Evolutionary conservation across 2,113 vertebrate genomes (phyloP), one percentile per base, ranked within the genome.

Genomic region (Accipiter cooperii): DNA sequence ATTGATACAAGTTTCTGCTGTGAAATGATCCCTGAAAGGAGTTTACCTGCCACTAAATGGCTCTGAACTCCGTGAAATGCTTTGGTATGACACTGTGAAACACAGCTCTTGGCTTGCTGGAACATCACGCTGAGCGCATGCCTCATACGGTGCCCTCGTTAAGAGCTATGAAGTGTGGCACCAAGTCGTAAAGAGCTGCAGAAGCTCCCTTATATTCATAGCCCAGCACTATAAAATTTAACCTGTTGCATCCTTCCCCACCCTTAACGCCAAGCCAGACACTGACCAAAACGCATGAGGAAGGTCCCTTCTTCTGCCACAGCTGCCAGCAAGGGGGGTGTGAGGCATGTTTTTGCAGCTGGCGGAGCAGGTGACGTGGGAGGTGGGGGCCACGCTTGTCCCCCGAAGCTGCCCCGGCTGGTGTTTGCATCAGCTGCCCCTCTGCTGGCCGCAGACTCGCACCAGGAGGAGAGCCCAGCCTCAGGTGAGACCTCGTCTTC

Each of bases 11-110:
- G 84, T 34, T 91, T 75, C 87, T 85, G 91, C 87, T 34, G 87
- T 78, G 84, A 96, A 97, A 96, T 93, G 96, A 93, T 79, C 93
- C 96, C 77, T 95, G 94, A 87, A 93, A 93, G 75, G 81, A 91
- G 87, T 89, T 97, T 92, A 51, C 87, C 93, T 87, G 77, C 87
- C 47, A 44, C 47, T 34, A 84, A 96, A 96, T 31, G 84, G 65
- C 65, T 89, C 87, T 47, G 51, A 75, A 85, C 49, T 55, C 61
- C 0, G 6, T 26, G 58, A 90, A 87, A 60, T 4, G 58, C 64
- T 92, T 36, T 10, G 86, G 66, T 63, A 13, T 13, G 0, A 6
- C 64, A 8, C 31, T 6, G 0, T 24, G 82, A 16, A 47, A 6
- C 31, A 6, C 70, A 34, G 52, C 66, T 51, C 82, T 33, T 5